Base-by-base conservation (phyloP, 2,113 vertebrate species). In the Heloderma charlesbogerti region DNA sequence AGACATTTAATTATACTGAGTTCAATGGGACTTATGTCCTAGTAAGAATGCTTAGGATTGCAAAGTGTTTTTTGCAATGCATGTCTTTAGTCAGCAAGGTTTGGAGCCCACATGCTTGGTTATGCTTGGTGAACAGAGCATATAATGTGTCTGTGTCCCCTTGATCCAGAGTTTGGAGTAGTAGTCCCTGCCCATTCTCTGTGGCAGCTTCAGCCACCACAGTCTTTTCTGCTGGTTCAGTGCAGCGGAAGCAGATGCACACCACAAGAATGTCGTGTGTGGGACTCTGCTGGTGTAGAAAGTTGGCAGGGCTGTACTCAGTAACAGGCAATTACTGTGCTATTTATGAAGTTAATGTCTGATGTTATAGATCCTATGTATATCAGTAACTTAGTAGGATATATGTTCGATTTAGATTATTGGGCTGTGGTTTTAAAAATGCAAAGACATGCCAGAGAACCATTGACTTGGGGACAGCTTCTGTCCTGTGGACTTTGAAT, bases 1-100 rank as follows among this genome's bases (percentile, higher is more conserved):
- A n/a, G 34, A 80, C 31, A 15, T 78, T 79, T 31, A 48, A 48
- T 79, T 48, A 29, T 1, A 15, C 48, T 51, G 31, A 71, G n/a
- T 40, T 67, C 29, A 86, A 20, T 86, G 66, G 29, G 40, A 45
- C 63, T 48, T 31, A 18, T 43, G 2, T 4, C 93, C 88, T 31
- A 90, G 83, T 88, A 93, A 94, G 91, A 88, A 86, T 60, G 80
- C 25, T 82, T 93, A 78, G 84, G 48, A 67, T 90, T 75, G 66
- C 78, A 91, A 74, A 43, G 12, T 43, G 27, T 71, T 54, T 57
- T 79, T 88, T 45, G 29, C 78, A 79, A 57, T 51, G 31, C 4
- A 12, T 40, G 25, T 71, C 67, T 72, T 34, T 51, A 51, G 84
- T n/a, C 71, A 71, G 8, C 31, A 71, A 34, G 7, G 51, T 72